These are phyloP conservation scores for Xylocopa sonorina DNA, from an alignment of 1,140 invertebrate genomes.

Conservation along the genomic window DNA sequence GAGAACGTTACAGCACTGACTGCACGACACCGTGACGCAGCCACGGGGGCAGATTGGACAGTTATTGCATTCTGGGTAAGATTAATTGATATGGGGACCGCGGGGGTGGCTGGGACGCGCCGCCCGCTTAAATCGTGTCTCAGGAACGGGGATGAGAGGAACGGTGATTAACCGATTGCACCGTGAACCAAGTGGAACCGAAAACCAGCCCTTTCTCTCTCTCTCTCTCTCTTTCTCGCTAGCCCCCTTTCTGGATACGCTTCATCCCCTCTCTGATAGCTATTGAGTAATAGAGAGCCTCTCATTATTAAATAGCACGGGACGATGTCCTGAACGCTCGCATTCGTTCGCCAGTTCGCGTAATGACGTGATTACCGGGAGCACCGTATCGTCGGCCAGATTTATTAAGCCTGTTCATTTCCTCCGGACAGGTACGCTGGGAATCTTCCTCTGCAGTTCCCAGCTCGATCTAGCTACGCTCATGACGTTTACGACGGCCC, in stretches of 20 bases:
- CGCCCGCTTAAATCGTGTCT: conserved; percentile 72
- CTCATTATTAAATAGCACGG: conserved; percentile 75
- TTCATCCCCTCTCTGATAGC: conserved; percentile 67
- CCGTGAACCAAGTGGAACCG: conserved; percentile 66
- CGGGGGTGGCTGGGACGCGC: conserved; percentile 52
- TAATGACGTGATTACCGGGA: conserved; percentile 46
- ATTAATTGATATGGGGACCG: conserved; percentile 80
- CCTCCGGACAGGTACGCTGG: conserved; percentile 22
- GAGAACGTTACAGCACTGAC: conserved; percentile 75
- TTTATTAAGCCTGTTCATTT: conserved; percentile 46
- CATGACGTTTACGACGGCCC: background rate
- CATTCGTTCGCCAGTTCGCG: conserved; percentile 6
- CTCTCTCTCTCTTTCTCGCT: conserved; percentile 27
- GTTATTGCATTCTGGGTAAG: conserved; percentile 83
- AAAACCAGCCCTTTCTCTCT: conserved; percentile 69
- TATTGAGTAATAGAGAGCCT: conserved; percentile 76
- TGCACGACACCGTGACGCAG: conserved; percentile 78
- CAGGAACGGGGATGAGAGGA: conserved; percentile 58
- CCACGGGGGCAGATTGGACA: conserved; percentile 81
- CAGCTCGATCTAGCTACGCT: background rate
- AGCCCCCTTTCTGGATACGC: conserved; percentile 24
- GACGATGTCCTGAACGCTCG: background rate
- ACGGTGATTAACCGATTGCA: conserved; percentile 80
- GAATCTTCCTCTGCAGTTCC: conserved; percentile 2
- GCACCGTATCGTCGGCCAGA: conserved; percentile 34